Conservation (phyloP, 2,113 vertebrate genomes). For the Motacilla alba region DNA sequence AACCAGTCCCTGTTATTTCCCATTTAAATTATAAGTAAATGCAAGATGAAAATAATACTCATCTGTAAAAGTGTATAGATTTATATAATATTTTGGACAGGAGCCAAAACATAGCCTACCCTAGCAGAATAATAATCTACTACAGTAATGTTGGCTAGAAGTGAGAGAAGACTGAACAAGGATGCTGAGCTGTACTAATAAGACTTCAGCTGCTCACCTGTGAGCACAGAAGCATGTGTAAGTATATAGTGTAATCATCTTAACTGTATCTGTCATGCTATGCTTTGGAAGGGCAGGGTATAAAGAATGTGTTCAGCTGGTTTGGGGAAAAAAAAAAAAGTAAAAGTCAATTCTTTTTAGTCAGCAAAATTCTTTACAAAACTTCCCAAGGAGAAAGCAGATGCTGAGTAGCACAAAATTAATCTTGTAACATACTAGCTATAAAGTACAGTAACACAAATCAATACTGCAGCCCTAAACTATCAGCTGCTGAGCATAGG, state of each 20-base stretch:
- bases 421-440: slow-evolving; percentile 62
- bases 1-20: background rate
- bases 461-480: slow-evolving; percentile 50
- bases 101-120: background rate
- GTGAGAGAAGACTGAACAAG: background rate
- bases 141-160: background rate
- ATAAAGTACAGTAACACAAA: slow-evolving; percentile 63
- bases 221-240: background rate
- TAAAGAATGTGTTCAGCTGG: slow-evolving; percentile 7
- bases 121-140: slow-evolving; percentile 10
- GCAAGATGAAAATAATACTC: background rate
- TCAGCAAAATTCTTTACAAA: slow-evolving; percentile 57
- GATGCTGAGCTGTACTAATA: slow-evolving; percentile 4
- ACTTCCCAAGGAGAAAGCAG: slow-evolving; percentile 55
- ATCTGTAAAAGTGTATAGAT: background rate
- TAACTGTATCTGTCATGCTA: slow-evolving; percentile 25
- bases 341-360: slow-evolving; percentile 12
- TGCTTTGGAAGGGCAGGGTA: background rate
- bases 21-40: background rate
- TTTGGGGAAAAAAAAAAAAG: background rate
- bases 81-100: slow-evolving; percentile 3
- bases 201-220: background rate
- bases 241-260: slow-evolving; percentile 16
- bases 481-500: slow-evolving; percentile 34
- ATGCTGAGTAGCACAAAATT: slow-evolving; percentile 62